These are phyloP conservation scores for Furnarius figulus DNA, from an alignment of 2,113 vertebrate genomes.

Conservation along the genomic window DNA sequence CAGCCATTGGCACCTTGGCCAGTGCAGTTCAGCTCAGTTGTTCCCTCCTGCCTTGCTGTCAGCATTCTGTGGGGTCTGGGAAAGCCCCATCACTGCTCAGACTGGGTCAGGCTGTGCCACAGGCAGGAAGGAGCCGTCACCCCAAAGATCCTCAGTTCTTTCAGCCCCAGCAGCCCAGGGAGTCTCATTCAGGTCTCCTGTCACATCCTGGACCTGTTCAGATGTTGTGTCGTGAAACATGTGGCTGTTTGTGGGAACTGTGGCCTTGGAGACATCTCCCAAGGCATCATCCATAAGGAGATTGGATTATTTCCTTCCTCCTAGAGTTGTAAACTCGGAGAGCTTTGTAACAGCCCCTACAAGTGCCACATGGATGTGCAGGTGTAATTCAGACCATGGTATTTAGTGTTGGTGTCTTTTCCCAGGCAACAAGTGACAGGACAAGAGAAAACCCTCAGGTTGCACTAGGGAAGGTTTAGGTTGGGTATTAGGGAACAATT, in stretches of 20 bases:
- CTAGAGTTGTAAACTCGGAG: background rate
- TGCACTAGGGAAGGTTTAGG: background rate
- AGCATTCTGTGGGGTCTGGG: background rate
- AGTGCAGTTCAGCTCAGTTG: background rate
- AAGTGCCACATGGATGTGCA: background rate
- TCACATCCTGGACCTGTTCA: background rate
- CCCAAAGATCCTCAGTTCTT: background rate
- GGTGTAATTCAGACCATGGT: background rate
- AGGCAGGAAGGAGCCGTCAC: background rate
- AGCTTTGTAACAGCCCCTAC: background rate
- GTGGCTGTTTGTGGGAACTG: background rate
- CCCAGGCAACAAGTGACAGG: background rate
- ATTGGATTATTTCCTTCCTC: background rate
- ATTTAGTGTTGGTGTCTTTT: background rate
- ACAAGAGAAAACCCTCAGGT: background rate
- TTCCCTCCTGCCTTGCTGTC: background rate
- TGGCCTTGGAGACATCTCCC: background rate
- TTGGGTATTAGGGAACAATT: background rate
- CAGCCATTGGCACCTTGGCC: background rate
- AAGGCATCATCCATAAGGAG: background rate
- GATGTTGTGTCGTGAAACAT: background rate
- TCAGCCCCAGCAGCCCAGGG: background rate
- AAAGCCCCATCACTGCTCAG: background rate
- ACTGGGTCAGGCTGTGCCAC: accelerated
- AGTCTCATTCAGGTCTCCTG: background rate